Conservation (phyloP, 2,888 invertebrate genomes). For the Eledona agricola region DNA sequence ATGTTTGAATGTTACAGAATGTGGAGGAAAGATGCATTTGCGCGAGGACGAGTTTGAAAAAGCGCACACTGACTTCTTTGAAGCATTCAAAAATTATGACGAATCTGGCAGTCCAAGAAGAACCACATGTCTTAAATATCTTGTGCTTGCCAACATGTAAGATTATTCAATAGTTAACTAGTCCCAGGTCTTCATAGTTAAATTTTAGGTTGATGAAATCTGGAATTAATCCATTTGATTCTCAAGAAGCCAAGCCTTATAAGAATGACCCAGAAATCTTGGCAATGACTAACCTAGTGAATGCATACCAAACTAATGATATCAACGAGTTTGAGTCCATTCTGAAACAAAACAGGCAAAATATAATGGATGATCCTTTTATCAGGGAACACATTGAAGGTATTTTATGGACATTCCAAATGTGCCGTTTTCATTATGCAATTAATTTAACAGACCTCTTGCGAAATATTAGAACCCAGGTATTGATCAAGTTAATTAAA, state of each 20-base stretch:
- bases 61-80: conserved; percentile 99
- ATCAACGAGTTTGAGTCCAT: conserved; percentile 98
- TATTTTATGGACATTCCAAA: conserved; percentile 46
- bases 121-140: conserved; percentile 93
- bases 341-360: conserved; percentile 89
- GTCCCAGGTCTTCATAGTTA: conserved; percentile 5
- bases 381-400: conserved; percentile 98
- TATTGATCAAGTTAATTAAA: conserved; percentile 94
- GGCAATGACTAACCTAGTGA: conserved; percentile 98
- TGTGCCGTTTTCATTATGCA: conserved; percentile 1
- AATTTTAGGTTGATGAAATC: conserved; percentile 92
- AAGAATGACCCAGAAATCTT: conserved; percentile 98
- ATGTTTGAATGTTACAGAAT: conserved; percentile 83
- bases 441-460: conserved; percentile 68
- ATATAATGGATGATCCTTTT: conserved; percentile 99
- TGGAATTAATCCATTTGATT: conserved; percentile 99
- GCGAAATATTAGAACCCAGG: conserved; percentile 96
- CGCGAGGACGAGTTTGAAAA: conserved; percentile 97
- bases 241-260: conserved; percentile 99
- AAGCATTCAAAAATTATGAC: conserved; percentile 99
- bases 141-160: conserved; percentile 98
- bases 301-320: conserved; percentile 97
- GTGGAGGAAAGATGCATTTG: conserved; percentile 99
- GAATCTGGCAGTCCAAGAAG: conserved; percentile 96
- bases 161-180: conserved; percentile 54